Conservation (phyloP, 2,113 vertebrate species). For the Tenrec ecaudatus region DNA sequence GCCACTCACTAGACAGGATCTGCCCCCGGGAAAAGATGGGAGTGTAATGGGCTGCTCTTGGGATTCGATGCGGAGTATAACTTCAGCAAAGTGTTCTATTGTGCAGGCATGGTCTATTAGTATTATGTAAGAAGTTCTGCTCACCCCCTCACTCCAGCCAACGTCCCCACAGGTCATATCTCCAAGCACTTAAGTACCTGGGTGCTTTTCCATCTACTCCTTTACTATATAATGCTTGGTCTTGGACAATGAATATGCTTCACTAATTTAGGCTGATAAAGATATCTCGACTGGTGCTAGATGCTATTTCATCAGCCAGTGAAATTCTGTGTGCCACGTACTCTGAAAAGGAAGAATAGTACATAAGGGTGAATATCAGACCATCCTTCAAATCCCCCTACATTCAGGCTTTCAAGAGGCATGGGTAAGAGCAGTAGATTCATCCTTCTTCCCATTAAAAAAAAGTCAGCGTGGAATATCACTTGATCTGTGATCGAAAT, state of each 20-base stretch:
- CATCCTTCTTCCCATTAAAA: neutral
- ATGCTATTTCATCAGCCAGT: neutral
- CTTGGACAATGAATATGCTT: neutral
- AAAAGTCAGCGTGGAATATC: neutral
- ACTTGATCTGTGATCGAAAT: neutral
- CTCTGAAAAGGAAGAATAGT: neutral
- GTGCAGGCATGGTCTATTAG: neutral
- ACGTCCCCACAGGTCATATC: neutral
- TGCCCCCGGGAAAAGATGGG: no score
- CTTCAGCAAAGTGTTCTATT: neutral
- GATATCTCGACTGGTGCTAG: neutral
- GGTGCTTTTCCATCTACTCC: neutral
- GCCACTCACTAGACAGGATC: no score
- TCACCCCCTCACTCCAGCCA: neutral
- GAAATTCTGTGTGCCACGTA: neutral
- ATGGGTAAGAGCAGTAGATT: neutral
- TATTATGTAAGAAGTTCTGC: neutral
- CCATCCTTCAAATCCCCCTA: neutral
- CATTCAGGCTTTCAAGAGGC: neutral
- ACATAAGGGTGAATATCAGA: neutral
- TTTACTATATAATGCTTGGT: neutral
- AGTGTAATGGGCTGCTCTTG: neutral
- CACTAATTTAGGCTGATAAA: neutral
- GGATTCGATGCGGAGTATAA: neutral
- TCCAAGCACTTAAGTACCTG: neutral